A percentile compares a stretch with the other conserved stretches of the same genome.
Evolutionary conservation across 2,797 vertebrate species (phyloP).

Genomic region (Cyprinodon diabolis): DNA sequence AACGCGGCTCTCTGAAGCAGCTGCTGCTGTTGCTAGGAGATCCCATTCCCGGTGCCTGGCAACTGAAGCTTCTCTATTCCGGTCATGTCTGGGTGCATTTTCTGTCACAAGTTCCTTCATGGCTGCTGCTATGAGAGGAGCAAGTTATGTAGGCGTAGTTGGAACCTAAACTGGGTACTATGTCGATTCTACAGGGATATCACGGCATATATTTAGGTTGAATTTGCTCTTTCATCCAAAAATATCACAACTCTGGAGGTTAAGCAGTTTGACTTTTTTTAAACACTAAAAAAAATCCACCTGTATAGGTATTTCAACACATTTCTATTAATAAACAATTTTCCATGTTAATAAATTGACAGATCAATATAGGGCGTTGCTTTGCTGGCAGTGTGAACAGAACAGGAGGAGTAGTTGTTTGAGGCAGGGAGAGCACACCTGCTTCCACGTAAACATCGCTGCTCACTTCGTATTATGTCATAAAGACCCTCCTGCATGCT

Average conservation of each 20-base stretch:
- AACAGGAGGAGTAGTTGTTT: neutral
- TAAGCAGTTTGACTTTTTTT: slow-evolving; percentile 12
- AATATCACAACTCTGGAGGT: slow-evolving; percentile 18
- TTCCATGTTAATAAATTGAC: neutral
- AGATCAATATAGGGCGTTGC: neutral
- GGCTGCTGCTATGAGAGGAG: slow-evolving; percentile 61
- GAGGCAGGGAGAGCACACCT: slow-evolving; percentile 1
- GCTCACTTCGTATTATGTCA: neutral
- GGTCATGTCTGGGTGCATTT: slow-evolving; percentile 72
- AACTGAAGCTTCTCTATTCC: slow-evolving; percentile 80
- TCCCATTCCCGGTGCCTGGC: slow-evolving; percentile 80
- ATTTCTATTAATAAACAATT: neutral
- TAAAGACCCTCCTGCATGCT: neutral
- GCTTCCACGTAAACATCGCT: neutral
- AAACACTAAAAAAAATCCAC: neutral
- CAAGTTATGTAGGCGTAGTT: slow-evolving; percentile 29
- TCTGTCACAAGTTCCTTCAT: slow-evolving; percentile 64
- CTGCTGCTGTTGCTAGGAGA: slow-evolving; percentile 79
- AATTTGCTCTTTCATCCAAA: slow-evolving; percentile 23
- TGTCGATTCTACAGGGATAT: slow-evolving; percentile 43
- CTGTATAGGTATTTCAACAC: neutral
- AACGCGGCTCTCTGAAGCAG: slow-evolving; percentile 60
- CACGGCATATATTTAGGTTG: slow-evolving; percentile 13
- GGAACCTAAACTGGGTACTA: slow-evolving; percentile 31
- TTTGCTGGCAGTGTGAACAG: neutral